These are phyloP conservation scores for Lasioglossum baleicum DNA, from an alignment of 1,140 invertebrate species.

Conservation along the genomic window DNA sequence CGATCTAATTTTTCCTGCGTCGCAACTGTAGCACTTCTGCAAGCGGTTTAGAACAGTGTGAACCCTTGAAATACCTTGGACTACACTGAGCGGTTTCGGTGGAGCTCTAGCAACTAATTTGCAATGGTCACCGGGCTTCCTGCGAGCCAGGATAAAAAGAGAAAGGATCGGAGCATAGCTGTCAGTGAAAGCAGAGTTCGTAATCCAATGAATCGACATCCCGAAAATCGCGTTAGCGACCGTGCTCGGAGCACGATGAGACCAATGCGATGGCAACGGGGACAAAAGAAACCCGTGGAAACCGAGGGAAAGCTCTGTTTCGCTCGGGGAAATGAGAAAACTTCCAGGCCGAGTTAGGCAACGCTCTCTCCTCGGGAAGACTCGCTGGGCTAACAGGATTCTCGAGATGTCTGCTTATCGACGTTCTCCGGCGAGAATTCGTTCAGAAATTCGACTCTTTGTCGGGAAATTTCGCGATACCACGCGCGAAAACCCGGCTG, in stretches of 20 bases:
- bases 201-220: conserved; percentile 11
- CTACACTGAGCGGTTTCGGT: no score
- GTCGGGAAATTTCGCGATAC: no score
- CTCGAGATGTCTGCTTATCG: conserved; percentile 14
- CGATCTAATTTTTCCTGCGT: no score
- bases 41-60: no score
- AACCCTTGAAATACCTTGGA: no score
- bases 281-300: background rate
- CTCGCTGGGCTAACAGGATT: background rate
- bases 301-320: background rate
- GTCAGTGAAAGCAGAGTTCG: background rate
- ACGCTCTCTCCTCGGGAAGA: background rate
- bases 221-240: conserved; percentile 12
- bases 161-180: background rate
- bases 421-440: background rate
- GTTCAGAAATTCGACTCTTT: background rate
- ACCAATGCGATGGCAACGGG: background rate
- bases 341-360: conserved; percentile 7
- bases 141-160: background rate
- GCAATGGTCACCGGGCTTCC: no score
- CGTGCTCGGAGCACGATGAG: background rate
- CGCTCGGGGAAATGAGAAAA: conserved; percentile 29
- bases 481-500: no score
- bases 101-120: no score
- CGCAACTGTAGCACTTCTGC: no score